Percentiles rank a stretch among this genome's conserved stretches.
Evolutionary conservation across 2,113 vertebrate genomes (phyloP).

Genomic region (Percina caprodes): DNA sequence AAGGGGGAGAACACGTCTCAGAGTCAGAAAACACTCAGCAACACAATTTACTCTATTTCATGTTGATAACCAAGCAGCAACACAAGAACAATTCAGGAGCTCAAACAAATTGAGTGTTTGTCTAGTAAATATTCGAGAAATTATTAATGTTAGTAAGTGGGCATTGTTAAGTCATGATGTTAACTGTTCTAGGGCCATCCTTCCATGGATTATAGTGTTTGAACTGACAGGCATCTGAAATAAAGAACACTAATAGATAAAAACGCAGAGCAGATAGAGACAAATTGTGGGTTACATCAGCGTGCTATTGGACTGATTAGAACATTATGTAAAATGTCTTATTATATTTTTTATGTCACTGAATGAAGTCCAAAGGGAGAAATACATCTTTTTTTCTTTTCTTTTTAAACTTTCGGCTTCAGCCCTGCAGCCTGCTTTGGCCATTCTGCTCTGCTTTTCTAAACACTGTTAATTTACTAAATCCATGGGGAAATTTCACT

Average conservation of each 20-base stretch:
- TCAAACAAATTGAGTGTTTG: slow-evolving; percentile 39
- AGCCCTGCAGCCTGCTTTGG: slow-evolving; percentile 7
- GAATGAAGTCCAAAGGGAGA: slow-evolving; percentile 34
- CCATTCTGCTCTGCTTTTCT: slow-evolving; percentile 32
- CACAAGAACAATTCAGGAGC: slow-evolving; percentile 15
- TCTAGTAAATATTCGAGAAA: slow-evolving; percentile 36
- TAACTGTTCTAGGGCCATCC: slow-evolving; percentile 32
- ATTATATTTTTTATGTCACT: slow-evolving; percentile 15
- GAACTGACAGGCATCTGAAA: slow-evolving; percentile 51
- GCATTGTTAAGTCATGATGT: slow-evolving; percentile 48
- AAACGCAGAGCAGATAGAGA: slow-evolving; percentile 43
- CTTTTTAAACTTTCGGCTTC: slow-evolving; percentile 20
- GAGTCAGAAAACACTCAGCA: slow-evolving; percentile 6
- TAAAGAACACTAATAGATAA: slow-evolving; percentile 16
- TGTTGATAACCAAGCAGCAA: slow-evolving; percentile 26
- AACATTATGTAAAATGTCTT: slow-evolving; percentile 37
- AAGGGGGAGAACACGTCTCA: background rate
- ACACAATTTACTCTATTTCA: slow-evolving; percentile 8
- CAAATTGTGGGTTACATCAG: slow-evolving; percentile 40
- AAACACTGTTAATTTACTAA: slow-evolving; percentile 53
- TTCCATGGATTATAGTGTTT: slow-evolving; percentile 37
- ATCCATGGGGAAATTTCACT: slow-evolving; percentile 51
- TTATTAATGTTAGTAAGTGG: slow-evolving; percentile 45
- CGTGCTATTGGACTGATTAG: slow-evolving; percentile 40
- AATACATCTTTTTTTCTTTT: slow-evolving; percentile 7